A percentile compares a stretch with the other conserved stretches of the same genome.
phyloP scores from a whole-genome alignment of 2,113 vertebrate genomes.

The Corythaixoides concolor region DNA sequence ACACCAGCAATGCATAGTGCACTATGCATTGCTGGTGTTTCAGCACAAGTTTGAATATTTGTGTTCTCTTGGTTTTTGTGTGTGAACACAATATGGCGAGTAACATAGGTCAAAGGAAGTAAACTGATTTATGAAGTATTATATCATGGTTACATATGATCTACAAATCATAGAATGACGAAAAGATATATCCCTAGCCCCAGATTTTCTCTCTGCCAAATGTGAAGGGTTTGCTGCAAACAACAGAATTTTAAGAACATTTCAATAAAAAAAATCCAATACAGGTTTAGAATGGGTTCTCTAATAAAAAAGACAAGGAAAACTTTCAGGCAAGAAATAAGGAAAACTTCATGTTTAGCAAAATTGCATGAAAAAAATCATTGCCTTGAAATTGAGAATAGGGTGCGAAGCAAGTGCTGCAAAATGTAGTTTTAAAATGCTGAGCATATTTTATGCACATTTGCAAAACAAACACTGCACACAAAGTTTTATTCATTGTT shows the following conservation, averaged over 20 bases:
- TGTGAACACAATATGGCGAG: not conserved
- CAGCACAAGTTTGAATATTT: not conserved
- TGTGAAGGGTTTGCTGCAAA: not conserved
- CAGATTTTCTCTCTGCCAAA: not conserved
- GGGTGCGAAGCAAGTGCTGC: not conserved
- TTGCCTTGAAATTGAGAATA: not conserved
- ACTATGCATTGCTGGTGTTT: not conserved
- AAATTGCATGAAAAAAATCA: not conserved
- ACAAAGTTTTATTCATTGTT: not conserved
- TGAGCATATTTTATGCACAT: not conserved
- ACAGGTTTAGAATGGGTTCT: not conserved
- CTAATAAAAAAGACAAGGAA: not conserved
- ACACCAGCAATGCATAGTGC: too few species aligned
- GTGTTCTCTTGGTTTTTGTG: not conserved
- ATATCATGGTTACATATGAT: not conserved
- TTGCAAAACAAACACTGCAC: slow-evolving; percentile 6
- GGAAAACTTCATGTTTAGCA: not conserved
- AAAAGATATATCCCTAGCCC: not conserved
- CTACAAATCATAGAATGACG: not conserved
- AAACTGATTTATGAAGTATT: not conserved
- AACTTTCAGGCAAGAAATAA: not conserved
- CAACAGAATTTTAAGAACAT: not conserved
- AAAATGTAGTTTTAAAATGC: slow-evolving; percentile 13
- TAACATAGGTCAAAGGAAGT: not conserved
- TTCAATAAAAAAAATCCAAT: not conserved